phyloP scores from a whole-genome alignment of 2,888 invertebrate species.

The Zootermopsis nevadensis region DNA sequence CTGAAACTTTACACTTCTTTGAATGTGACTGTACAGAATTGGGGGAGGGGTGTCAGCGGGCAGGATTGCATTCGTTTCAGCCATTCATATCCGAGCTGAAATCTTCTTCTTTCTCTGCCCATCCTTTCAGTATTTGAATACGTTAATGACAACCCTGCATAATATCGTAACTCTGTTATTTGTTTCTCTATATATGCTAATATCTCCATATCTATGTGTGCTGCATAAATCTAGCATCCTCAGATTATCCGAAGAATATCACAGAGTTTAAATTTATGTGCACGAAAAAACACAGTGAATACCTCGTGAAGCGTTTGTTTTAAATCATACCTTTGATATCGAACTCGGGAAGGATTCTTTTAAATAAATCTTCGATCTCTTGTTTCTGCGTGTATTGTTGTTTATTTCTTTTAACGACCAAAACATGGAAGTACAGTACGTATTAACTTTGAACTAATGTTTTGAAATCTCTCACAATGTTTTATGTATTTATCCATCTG shows the following conservation, averaged over 20 bases:
- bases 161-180: slow-evolving; percentile 25
- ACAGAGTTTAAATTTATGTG: slow-evolving; percentile 4
- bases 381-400: slow-evolving; percentile 2
- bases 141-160: slow-evolving; percentile 33
- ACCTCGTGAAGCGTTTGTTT: background rate
- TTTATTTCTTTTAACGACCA: background rate
- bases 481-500: too few relatives aligned
- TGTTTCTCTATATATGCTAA: slow-evolving; percentile 35
- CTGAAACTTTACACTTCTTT: background rate
- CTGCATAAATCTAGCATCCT: background rate
- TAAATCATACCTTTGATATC: background rate
- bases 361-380: background rate
- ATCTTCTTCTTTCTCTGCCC: slow-evolving; percentile 4
- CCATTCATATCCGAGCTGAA: slow-evolving; percentile 9
- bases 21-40: slow-evolving; percentile 26
- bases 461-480: too few relatives aligned
- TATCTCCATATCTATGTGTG: slow-evolving; percentile 1
- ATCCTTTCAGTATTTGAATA: slow-evolving; percentile 34
- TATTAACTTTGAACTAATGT: background rate
- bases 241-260: background rate
- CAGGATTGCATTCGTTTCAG: slow-evolving; percentile 28
- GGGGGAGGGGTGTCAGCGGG: background rate
- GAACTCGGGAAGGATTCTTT: background rate
- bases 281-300: background rate
- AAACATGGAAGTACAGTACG: background rate